These are phyloP conservation scores for Pungitius pungitius DNA, from an alignment of 2,113 vertebrate genomes.

Conservation along the genomic window DNA sequence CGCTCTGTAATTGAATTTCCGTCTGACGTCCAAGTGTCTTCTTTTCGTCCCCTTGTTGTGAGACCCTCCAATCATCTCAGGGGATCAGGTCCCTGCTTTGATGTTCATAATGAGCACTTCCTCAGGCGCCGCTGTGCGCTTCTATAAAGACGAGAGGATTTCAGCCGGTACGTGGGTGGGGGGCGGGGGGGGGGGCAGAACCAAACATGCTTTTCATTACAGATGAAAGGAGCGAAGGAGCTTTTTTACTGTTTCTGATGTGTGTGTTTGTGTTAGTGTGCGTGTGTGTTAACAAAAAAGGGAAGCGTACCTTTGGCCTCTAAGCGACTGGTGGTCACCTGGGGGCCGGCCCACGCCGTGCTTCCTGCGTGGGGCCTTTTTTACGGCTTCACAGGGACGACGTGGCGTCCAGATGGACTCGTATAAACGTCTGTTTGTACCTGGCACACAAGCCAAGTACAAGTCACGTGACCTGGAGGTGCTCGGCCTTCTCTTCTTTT, in stretches of 20 bases:
- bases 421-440: background rate
- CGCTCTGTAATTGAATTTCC: slow-evolving; percentile 43
- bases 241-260: slow-evolving; percentile 63
- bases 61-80: slow-evolving; percentile 53
- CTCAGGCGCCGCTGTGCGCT: slow-evolving; percentile 48
- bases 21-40: slow-evolving; percentile 24
- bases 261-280: slow-evolving; percentile 37
- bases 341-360: slow-evolving; percentile 4
- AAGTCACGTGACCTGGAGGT: background rate
- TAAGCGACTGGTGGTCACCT: slow-evolving; percentile 34
- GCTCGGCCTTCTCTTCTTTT: background rate
- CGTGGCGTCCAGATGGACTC: background rate
- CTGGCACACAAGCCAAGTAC: too few species aligned
- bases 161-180: slow-evolving; percentile 59
- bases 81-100: slow-evolving; percentile 65
- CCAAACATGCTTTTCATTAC: slow-evolving; percentile 74
- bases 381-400: background rate
- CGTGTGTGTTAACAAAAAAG: slow-evolving; percentile 37
- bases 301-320: slow-evolving; percentile 48
- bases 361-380: slow-evolving; percentile 4
- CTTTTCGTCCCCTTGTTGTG: slow-evolving; percentile 29
- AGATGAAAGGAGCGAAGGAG: slow-evolving; percentile 66
- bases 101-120: slow-evolving; percentile 71
- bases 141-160: slow-evolving; percentile 52
- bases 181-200: background rate